A percentile compares a stretch with the other conserved stretches of the same genome.
Evolutionary conservation across 2,113 vertebrate genomes (phyloP).

Genomic region (Stomatorhinus ivindoensis): DNA sequence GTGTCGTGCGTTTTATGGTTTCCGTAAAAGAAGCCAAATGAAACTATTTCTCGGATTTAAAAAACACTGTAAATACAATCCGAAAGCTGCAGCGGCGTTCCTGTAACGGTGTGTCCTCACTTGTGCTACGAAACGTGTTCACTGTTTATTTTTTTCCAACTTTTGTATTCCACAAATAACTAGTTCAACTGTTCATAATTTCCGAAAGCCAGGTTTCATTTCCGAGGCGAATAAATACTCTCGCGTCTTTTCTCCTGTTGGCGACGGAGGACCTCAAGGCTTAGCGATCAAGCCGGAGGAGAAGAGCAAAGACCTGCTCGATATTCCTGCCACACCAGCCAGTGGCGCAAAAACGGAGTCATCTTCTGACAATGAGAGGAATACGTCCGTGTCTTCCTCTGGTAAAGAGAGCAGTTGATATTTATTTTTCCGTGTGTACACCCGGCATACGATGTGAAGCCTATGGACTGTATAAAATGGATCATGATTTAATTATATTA

Average conservation of each 20-base stretch:
- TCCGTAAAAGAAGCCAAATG: not conserved
- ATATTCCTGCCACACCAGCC: not conserved
- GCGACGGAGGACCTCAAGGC: not conserved
- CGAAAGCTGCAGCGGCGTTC: not conserved
- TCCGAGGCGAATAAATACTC: not conserved
- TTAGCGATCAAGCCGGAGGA: not conserved
- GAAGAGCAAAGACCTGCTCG: not conserved
- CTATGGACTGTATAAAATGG: not conserved
- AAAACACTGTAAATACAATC: not conserved
- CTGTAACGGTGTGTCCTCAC: not conserved
- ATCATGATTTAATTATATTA: not conserved
- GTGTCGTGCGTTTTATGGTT: not conserved
- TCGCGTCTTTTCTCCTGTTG: not conserved
- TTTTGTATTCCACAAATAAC: not conserved
- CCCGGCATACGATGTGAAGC: too few relatives aligned
- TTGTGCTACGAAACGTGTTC: not conserved
- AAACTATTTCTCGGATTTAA: not conserved
- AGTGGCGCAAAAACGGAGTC: not conserved
- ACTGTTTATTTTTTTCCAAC: not conserved
- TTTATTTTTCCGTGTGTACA: not conserved
- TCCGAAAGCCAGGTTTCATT: not conserved
- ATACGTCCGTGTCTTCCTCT: not conserved
- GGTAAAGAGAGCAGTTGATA: not conserved
- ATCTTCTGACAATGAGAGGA: not conserved
- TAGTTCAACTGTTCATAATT: not conserved